A percentile compares a stretch with the other conserved stretches of the same genome.
phyloP scores from a whole-genome alignment of 2,113 vertebrate genomes.

The Perccottus glenii region DNA sequence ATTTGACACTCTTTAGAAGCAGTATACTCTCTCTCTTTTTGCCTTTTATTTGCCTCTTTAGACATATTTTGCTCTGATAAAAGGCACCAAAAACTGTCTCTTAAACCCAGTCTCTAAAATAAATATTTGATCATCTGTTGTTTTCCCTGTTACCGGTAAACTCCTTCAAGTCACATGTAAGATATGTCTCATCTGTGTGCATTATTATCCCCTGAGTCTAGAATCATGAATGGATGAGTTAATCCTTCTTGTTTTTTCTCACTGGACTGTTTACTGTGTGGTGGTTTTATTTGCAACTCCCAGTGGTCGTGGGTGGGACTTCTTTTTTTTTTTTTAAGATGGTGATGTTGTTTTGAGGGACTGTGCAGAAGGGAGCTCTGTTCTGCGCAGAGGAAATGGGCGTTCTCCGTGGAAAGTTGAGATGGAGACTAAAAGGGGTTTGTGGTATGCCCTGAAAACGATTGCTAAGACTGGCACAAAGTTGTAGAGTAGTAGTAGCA shows the following conservation, averaged over 20 bases:
- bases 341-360: constrained; percentile 52
- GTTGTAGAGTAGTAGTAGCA: constrained; percentile 19
- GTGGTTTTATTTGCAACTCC: constrained; percentile 45
- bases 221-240: constrained; percentile 15
- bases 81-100: not conserved
- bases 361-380: constrained; percentile 66
- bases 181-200: constrained; percentile 40
- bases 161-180: constrained; percentile 25
- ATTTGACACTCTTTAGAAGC: too few species aligned
- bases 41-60: too few species aligned
- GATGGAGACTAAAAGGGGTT: constrained; percentile 56
- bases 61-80: too few species aligned
- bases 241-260: constrained; percentile 5
- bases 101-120: not conserved
- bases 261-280: constrained; percentile 45
- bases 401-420: constrained; percentile 67
- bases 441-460: constrained; percentile 47
- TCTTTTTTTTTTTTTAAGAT: constrained; percentile 48
- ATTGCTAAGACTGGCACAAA: constrained; percentile 50
- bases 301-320: constrained; percentile 66
- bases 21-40: too few species aligned
- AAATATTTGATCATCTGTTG: not conserved
- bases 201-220: constrained; percentile 13
- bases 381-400: constrained; percentile 77
- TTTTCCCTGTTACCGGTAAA: constrained; percentile 21